Percentiles rank a stretch among this genome's conserved stretches.
phyloP scores from a whole-genome alignment of 1,140 invertebrate species.

The Drosophila pandora region DNA sequence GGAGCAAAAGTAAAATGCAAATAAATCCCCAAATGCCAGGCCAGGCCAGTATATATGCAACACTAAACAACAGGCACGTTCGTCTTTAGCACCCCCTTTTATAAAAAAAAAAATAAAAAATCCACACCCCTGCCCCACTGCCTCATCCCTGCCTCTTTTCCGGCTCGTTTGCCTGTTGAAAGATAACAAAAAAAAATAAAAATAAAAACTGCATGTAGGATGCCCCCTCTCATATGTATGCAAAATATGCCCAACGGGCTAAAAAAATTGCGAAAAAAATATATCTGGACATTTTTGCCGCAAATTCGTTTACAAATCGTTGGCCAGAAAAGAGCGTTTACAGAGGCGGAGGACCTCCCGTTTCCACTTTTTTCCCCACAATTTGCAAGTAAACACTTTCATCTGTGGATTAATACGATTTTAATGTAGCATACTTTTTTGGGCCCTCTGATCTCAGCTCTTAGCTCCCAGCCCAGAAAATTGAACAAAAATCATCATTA shows the following conservation, averaged over 20 bases:
- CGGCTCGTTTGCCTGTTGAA: slow-evolving; percentile 68
- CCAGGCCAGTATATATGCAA: slow-evolving; percentile 58
- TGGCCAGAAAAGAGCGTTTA: slow-evolving; percentile 24
- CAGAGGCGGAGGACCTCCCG: not conserved
- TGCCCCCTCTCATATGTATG: slow-evolving; percentile 40
- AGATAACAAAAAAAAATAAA: slow-evolving; percentile 44
- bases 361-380: not conserved
- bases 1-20: slow-evolving; percentile 72
- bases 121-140: slow-evolving; percentile 2
- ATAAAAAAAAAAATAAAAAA: not conserved
- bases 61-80: slow-evolving; percentile 70
- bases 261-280: slow-evolving; percentile 28
- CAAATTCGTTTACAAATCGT: slow-evolving; percentile 45
- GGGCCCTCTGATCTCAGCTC: not conserved
- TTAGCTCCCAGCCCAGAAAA: too few relatives aligned
- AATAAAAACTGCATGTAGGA: not conserved
- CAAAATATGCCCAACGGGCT: slow-evolving; percentile 62
- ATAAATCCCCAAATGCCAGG: slow-evolving; percentile 74
- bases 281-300: slow-evolving; percentile 16
- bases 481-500: not conserved
- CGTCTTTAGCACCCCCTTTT: slow-evolving; percentile 21
- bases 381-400: slow-evolving; percentile 14
- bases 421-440: slow-evolving; percentile 26
- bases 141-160: slow-evolving; percentile 43
- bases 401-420: slow-evolving; percentile 18